phyloP scores from a whole-genome alignment of 2,888 invertebrate species.

The Pyrocoelia pectoralis region DNA sequence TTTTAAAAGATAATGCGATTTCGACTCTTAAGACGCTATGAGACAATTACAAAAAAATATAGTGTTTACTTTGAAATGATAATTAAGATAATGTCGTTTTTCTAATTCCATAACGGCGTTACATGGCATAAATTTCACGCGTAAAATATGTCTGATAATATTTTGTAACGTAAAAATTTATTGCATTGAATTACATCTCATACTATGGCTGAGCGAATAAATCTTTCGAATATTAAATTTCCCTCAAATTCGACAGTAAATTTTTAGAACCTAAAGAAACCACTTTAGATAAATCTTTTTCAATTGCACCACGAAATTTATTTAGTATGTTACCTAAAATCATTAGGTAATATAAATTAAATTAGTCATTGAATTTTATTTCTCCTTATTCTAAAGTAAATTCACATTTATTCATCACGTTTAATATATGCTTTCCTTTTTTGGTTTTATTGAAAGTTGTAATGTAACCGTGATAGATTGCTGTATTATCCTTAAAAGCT shows the following conservation, averaged over 20 bases:
- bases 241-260: conserved; percentile 2
- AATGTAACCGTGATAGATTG: neutral
- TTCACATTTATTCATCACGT: neutral
- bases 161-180: neutral
- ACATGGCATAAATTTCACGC: neutral
- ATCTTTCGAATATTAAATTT: conserved; percentile 3
- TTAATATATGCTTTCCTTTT: neutral
- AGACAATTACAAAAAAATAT: conserved; percentile 29
- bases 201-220: conserved; percentile 2
- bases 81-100: too few relatives aligned
- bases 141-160: neutral
- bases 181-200: conserved; percentile 4
- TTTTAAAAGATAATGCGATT: conserved; percentile 42
- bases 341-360: neutral
- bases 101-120: neutral
- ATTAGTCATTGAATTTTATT: neutral
- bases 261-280: conserved; percentile 5
- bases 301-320: neutral
- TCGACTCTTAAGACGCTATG: conserved; percentile 40
- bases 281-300: neutral
- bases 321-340: neutral
- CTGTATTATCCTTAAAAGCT: neutral
- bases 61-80: neutral
- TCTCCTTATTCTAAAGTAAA: neutral
- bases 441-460: neutral